Evolutionary conservation across 2,797 vertebrate species (phyloP), one percentile per base, ranked within the genome.

Genomic region (Ambastaia sidthimunki): DNA sequence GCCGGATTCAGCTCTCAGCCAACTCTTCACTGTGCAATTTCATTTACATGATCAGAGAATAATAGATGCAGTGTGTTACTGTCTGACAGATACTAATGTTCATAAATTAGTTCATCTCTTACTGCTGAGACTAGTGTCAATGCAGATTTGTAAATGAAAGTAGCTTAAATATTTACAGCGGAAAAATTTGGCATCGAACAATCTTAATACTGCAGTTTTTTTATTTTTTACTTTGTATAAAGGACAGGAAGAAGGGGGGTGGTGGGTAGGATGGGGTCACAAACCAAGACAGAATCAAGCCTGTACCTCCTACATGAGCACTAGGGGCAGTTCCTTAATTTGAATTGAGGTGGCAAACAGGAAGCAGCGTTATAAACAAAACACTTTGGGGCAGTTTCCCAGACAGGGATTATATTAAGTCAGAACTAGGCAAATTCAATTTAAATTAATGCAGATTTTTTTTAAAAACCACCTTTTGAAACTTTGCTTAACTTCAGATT

Each of bases 11-110:
- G 6, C 48, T 44, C 50, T 41, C 16, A 48, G 23, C 31, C 7
- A 77, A 18, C 63, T 13, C 74, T 68, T 16, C 3, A 6, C 50
- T 44, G 2, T 41, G 48, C 7, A 66, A 59, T 70, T 70, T 78
- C 2, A 78, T 78, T 78, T 25, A 23, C 2, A 0, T 12, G 0
- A 16, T 34, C 19, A 69, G 44, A 52, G n/a, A 63, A 78, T 62
- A 70, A 60, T 62, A 19, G 28, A 78, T 41, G 18, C 23, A 59
- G 60, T 44, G 21, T 65, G 11, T 48, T 74, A 18, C 25, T 50
- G 55, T 19, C 19, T 76, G 50, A 68, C 16, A 3, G 37, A 59
- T 47, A 47, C 28, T 60, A 47, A 44, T 31, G 23, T 7, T 59
- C 25, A 67, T 66, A 21, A 13, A 48, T 62, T 18, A 31, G 18